phyloP scores from a whole-genome alignment of 2,888 invertebrate species.

The Lepetodrilus schrolli region DNA sequence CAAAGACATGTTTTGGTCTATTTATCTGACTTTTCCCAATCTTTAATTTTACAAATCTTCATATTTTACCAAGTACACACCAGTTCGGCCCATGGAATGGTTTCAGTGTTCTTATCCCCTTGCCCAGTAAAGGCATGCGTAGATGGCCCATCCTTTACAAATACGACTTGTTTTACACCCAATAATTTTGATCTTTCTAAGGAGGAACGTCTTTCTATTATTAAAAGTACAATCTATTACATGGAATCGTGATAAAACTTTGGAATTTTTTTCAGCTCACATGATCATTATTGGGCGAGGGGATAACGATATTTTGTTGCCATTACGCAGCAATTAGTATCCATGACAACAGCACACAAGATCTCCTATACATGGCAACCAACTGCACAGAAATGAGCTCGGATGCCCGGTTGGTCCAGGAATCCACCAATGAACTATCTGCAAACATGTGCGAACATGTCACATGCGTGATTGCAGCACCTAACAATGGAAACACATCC shows the following conservation, averaged over 20 bases:
- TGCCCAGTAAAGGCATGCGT: too few relatives aligned
- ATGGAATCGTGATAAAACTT: too few relatives aligned
- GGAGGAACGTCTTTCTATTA: too few relatives aligned
- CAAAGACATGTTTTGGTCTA: slow-evolving; percentile 20
- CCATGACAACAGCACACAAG: background rate
- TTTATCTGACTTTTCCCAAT: background rate
- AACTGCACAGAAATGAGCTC: slow-evolving; percentile 25
- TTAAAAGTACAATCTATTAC: too few relatives aligned
- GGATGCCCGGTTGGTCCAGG: slow-evolving; percentile 5
- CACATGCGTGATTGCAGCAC: background rate
- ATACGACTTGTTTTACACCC: too few relatives aligned
- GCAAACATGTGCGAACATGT: background rate
- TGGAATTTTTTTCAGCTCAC: too few relatives aligned
- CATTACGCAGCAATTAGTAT: slow-evolving; percentile 9
- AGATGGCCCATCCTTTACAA: too few relatives aligned
- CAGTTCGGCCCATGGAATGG: slow-evolving; percentile 22
- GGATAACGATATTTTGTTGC: slow-evolving; percentile 10
- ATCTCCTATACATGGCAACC: background rate
- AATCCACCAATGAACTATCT: slow-evolving; percentile 19
- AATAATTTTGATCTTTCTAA: too few relatives aligned
- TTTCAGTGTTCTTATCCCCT: slow-evolving; percentile 26
- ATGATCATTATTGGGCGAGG: too few relatives aligned
- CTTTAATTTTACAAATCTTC: slow-evolving; percentile 10
- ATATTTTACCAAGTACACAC: slow-evolving; percentile 19
- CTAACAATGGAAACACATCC: slow-evolving; percentile 11